Conservation (phyloP, 2,888 invertebrate species). For the Biston betularia region DNA sequence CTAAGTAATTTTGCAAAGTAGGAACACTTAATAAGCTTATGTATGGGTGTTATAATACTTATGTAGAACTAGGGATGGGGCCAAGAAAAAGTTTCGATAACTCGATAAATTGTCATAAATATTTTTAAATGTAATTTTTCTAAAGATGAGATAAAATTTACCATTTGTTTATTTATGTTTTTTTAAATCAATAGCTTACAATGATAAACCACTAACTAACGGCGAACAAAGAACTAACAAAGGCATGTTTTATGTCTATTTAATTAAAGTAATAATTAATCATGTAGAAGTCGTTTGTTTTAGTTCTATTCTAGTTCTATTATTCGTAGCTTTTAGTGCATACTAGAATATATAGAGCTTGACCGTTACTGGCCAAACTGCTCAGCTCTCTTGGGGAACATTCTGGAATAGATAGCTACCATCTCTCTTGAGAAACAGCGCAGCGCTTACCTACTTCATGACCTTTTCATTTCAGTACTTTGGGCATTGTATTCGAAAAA, state of each 20-base stretch:
- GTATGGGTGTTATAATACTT: conserved; percentile 27
- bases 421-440: conserved; percentile 20
- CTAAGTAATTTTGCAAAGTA: conserved; percentile 39
- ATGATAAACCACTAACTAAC: too few species aligned
- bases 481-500: too few species aligned
- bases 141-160: too few species aligned
- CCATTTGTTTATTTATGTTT: too few species aligned
- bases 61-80: conserved; percentile 12
- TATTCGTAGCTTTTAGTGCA: background rate
- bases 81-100: conserved; percentile 2
- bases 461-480: too few species aligned
- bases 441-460: conserved; percentile 2
- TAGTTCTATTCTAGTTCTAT: too few species aligned
- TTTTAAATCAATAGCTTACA: too few species aligned
- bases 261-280: background rate
- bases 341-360: conserved; percentile 2
- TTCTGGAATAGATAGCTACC: conserved; percentile 17
- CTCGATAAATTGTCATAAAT: background rate
- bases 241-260: too few species aligned
- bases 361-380: conserved; percentile 6
- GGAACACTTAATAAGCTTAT: conserved; percentile 38
- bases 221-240: too few species aligned
- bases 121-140: too few species aligned
- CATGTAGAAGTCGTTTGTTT: background rate
- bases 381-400: conserved; percentile 6